Evolutionary conservation across 2,113 vertebrate species (phyloP).

Genomic region (Dipodomys spectabilis): DNA sequence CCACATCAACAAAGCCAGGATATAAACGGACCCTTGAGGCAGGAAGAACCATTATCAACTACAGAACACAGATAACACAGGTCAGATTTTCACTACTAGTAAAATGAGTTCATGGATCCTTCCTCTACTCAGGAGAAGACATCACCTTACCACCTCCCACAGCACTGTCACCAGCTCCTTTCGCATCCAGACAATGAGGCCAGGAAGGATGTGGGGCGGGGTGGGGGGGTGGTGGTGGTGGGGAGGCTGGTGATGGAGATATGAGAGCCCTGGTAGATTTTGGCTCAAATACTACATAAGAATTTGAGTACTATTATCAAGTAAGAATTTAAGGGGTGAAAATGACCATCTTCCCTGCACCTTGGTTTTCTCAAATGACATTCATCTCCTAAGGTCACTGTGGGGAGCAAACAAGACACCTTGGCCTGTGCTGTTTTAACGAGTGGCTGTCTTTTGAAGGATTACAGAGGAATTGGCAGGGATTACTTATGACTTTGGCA

Average conservation of each 20-base stretch:
- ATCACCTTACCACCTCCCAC: background rate
- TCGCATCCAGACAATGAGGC: background rate
- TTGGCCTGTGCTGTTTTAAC: background rate
- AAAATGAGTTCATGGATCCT: background rate
- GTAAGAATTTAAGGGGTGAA: background rate
- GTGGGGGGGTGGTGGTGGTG: too few relatives aligned
- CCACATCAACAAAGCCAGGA: slow-evolving; percentile 90
- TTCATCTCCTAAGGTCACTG: background rate
- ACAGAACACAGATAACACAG: background rate
- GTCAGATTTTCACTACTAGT: background rate
- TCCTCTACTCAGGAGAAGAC: background rate
- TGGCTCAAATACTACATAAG: background rate
- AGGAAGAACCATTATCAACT: slow-evolving; percentile 35
- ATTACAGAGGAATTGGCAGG: background rate
- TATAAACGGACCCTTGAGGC: slow-evolving; percentile 88
- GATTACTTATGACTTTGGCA: background rate
- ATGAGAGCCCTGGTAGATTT: background rate
- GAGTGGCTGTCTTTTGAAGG: background rate
- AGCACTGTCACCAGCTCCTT: background rate
- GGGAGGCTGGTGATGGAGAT: too few relatives aligned
- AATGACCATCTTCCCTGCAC: background rate
- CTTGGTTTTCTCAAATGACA: slow-evolving; percentile 19
- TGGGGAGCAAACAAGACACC: slow-evolving; percentile 3
- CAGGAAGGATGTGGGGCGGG: background rate
- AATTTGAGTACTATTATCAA: background rate